Percentiles rank a stretch among this genome's conserved stretches.
Evolutionary conservation across 2,888 invertebrate species (phyloP).

Genomic region (Pollenia angustigena): DNA sequence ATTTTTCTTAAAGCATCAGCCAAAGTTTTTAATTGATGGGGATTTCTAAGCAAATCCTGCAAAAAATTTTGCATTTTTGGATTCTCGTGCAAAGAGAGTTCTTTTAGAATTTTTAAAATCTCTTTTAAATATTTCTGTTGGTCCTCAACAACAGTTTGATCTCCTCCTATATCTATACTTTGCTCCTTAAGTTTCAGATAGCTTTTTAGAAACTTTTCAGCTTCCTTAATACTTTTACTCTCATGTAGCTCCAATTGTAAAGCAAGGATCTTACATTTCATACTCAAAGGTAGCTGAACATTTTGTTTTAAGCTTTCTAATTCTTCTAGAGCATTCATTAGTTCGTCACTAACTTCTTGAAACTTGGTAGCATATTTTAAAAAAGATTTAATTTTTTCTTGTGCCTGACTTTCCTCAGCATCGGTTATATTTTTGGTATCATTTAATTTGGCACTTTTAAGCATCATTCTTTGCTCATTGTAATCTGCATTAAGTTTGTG

Average conservation of each 20-base stretch:
- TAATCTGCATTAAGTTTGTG: constrained; percentile 12
- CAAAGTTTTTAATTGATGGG: not conserved
- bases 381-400: not conserved
- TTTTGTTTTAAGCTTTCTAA: not conserved
- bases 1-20: not conserved
- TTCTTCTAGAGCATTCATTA: not conserved
- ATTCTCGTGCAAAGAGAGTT: constrained; percentile 5
- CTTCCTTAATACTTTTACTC: constrained; percentile 9
- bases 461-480: not conserved
- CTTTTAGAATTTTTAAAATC: not conserved
- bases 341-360: not conserved
- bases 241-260: not conserved
- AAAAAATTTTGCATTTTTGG: constrained; percentile 15
- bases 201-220: not conserved
- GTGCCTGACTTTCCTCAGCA: not conserved
- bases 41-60: constrained; percentile 11
- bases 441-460: constrained; percentile 8
- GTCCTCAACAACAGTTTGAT: not conserved
- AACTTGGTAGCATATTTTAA: not conserved
- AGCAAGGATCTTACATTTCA: not conserved
- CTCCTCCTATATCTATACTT: not conserved
- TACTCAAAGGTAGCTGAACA: not conserved
- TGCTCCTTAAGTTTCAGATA: constrained; percentile 4
- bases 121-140: constrained; percentile 20
- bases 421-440: not conserved